Evolutionary conservation across 2,113 vertebrate genomes (phyloP), one percentile per base, ranked within the genome.

Genomic region (Baryphthengus martii): DNA sequence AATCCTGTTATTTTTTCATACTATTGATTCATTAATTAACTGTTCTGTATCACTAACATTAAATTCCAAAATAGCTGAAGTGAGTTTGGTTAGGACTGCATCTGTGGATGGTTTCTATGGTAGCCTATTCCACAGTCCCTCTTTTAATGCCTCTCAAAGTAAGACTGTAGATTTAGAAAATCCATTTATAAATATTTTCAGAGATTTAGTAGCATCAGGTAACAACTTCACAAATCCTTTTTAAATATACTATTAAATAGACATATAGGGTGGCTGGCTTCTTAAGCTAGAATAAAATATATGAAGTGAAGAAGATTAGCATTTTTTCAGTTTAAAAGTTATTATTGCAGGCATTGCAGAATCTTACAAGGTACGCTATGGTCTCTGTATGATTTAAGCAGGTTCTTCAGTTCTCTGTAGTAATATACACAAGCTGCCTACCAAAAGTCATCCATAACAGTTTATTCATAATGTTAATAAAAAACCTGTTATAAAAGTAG

Each of bases 141-240:
- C 53, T 90, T 90, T 59, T 67, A 77, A 55, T 68, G 42, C 33
- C 21, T 74, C 49, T 89, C 29, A 62, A 88, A 88, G 65, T 50
- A 88, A 82, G 52, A 77, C 35, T 68, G 52, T 45, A 67, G 66
- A 81, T 89, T 84, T 78, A 89, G 62, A 89, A 93, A 91, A 95
- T 79, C 53, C 24, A 23, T 85, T 94, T 78, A 65, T 67, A 94
- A 89, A 82, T 96, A 72, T 92, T 89, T 89, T 65, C 39, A 61
- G 26, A 66, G 44, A 63, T 81, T 75, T 81, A 75, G 18, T 66
- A 77, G 72, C 59, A 83, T 55, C 10, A 62, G 35, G 35, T 84
- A 87, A 71, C 68, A 77, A 71, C 24, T 84, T 81, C 56, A 90
- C 5, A 90, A 78, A 87, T 78, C 47, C 26, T 89, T 93, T 65